Evolutionary conservation across 2,888 invertebrate genomes (phyloP).

Genomic region (Drosophila conformis): DNA sequence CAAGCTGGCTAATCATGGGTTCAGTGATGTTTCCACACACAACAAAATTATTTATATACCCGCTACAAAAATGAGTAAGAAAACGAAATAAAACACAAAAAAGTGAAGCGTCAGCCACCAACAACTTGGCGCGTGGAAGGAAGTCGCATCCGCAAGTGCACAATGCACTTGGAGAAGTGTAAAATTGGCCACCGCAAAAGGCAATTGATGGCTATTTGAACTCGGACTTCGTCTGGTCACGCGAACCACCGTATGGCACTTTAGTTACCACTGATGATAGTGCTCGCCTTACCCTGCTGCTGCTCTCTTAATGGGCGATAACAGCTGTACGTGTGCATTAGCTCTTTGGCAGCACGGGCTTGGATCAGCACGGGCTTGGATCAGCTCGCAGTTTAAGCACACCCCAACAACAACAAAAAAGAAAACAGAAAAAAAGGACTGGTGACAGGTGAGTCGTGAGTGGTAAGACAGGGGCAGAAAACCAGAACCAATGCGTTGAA

Average conservation of each 20-base stretch:
- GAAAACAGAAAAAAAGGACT: background rate
- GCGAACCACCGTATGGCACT: constrained; percentile 20
- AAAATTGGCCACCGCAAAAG: constrained; percentile 17
- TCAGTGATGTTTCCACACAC: background rate
- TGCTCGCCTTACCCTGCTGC: background rate
- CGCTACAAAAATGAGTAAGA: background rate
- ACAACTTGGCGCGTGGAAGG: constrained; percentile 28
- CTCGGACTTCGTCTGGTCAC: constrained; percentile 61
- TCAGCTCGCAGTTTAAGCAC: constrained; percentile 29
- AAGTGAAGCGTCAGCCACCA: constrained; percentile 35
- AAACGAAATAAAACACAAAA: constrained; percentile 9
- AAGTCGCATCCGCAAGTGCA: constrained; percentile 10
- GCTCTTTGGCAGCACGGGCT: constrained; percentile 19
- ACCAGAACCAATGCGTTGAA: constrained; percentile 32
- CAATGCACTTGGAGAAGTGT: background rate
- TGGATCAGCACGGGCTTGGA: constrained; percentile 6
- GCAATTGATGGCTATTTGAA: constrained; percentile 55
- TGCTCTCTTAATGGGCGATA: constrained; percentile 21
- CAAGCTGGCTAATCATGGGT: background rate
- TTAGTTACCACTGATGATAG: background rate
- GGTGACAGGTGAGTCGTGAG: constrained; percentile 19
- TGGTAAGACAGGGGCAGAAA: background rate
- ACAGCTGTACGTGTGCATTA: constrained; percentile 41
- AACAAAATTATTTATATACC: background rate
- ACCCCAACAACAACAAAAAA: constrained; percentile 15